Conservation (phyloP, 2,113 vertebrate species). For the Sander lucioperca region DNA sequence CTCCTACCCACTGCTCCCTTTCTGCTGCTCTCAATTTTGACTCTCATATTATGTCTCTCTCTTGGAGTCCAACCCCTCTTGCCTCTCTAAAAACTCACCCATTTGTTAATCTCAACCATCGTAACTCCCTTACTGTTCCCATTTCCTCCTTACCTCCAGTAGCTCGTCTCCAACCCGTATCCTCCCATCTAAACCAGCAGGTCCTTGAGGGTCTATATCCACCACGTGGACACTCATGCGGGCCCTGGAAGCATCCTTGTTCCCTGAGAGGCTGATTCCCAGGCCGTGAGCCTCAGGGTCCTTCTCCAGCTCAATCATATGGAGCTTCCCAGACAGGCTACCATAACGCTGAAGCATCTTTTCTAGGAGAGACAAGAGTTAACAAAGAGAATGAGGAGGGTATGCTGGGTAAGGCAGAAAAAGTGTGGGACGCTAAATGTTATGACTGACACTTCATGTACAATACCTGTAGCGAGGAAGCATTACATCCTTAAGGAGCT, state of each 20-base stretch:
- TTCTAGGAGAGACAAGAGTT: constrained; percentile 78
- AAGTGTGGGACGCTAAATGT: constrained; percentile 34
- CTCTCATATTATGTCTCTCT: constrained; percentile 24
- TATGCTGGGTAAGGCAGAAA: constrained; percentile 32
- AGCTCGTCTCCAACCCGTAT: constrained; percentile 93
- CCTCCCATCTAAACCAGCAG: constrained; percentile 91
- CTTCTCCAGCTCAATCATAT: constrained; percentile 94
- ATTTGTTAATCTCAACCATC: constrained; percentile 17
- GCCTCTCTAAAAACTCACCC: constrained; percentile 3
- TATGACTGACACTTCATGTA: constrained; percentile 66
- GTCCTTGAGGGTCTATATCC: constrained; percentile 91
- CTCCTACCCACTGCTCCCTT: constrained; percentile 31
- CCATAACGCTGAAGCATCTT: constrained; percentile 92
- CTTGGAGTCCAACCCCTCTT: constrained; percentile 3
- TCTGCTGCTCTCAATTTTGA: constrained; percentile 28
- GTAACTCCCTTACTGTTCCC: background rate
- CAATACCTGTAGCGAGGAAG: constrained; percentile 18
- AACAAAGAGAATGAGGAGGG: constrained; percentile 45
- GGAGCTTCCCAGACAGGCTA: constrained; percentile 89
- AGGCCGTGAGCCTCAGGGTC: constrained; percentile 85
- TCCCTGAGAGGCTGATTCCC: constrained; percentile 91
- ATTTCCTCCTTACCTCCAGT: constrained; percentile 89
- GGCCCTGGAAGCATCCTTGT: constrained; percentile 90
- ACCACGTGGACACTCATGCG: constrained; percentile 93
- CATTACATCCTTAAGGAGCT: constrained; percentile 49